Evolutionary conservation across 2,797 vertebrate genomes (phyloP).

Genomic region (Tolypeutes matacus): DNA sequence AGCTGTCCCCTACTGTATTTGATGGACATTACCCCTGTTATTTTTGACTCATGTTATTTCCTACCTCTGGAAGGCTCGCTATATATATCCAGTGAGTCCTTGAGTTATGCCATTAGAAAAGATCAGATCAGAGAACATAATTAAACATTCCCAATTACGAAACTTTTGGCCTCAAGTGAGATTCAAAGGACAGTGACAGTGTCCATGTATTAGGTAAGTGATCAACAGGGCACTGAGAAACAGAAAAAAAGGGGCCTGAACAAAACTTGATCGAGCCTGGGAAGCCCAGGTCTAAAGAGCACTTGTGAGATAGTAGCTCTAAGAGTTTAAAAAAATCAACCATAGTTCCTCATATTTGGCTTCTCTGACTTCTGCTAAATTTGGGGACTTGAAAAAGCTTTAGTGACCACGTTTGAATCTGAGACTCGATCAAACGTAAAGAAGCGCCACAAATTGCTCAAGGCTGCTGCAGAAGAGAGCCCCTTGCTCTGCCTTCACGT

Average conservation of each 20-base stretch:
- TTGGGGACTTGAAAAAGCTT: background rate
- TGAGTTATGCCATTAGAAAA: too few relatives aligned
- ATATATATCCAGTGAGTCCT: rapidly evolving
- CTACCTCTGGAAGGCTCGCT: background rate
- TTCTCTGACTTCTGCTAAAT: background rate
- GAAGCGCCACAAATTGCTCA: background rate
- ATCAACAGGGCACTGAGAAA: background rate
- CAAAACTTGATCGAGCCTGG: background rate
- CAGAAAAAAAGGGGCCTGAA: too few relatives aligned
- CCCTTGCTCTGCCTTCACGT: background rate
- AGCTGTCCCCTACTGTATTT: too few relatives aligned
- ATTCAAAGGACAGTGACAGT: background rate
- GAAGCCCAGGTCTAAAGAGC: background rate
- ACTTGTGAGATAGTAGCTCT: background rate
- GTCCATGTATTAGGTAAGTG: background rate
- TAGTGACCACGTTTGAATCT: background rate
- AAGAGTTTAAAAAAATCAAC: background rate
- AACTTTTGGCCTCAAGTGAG: background rate
- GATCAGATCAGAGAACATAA: background rate
- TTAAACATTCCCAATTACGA: constrained; percentile 2
- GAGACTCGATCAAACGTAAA: background rate
- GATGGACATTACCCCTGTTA: background rate
- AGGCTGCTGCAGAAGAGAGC: background rate
- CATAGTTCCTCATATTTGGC: background rate
- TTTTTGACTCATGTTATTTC: background rate